phyloP scores from a whole-genome alignment of 2,797 vertebrate genomes.

The Mormyrus hasselquistii region DNA sequence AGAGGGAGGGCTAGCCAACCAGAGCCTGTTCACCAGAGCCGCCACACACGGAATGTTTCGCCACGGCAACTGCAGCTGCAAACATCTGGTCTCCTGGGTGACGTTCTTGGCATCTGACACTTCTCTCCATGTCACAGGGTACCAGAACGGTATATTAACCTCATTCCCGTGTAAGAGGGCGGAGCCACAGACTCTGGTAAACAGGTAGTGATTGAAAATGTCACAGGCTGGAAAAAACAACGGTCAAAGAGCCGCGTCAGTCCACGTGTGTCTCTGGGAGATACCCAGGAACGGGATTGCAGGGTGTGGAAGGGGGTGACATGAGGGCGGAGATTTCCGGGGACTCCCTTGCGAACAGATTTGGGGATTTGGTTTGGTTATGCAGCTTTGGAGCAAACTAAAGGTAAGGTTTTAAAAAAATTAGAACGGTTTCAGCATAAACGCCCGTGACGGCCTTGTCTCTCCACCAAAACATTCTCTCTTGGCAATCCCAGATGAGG shows the following conservation, averaged over 20 bases:
- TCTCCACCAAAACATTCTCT: neutral
- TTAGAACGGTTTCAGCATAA: neutral
- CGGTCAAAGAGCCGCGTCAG: constrained; percentile 25
- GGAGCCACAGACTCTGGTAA: constrained; percentile 34
- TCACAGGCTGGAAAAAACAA: constrained; percentile 28
- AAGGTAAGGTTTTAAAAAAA: neutral
- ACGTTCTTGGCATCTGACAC: constrained; percentile 19
- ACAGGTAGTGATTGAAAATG: constrained; percentile 32
- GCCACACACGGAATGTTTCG: constrained; percentile 53
- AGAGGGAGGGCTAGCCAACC: constrained; percentile 42
- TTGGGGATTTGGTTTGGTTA: constrained; percentile 14
- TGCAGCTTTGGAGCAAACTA: neutral
- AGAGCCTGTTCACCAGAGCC: constrained; percentile 44
- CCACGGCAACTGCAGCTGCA: constrained; percentile 37
- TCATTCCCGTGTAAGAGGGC: neutral
- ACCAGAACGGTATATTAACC: neutral
- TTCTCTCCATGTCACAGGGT: constrained; percentile 1
- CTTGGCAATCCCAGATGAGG: neutral
- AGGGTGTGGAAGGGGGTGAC: constrained; percentile 9
- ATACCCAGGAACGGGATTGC: constrained; percentile 13
- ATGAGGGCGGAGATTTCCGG: neutral
- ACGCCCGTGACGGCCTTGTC: neutral
- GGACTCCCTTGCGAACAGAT: constrained; percentile 24
- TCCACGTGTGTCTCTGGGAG: constrained; percentile 17
- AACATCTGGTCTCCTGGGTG: constrained; percentile 30